Conservation (phyloP, 1,140 invertebrate genomes). For the Propsilocerus akamusi region DNA sequence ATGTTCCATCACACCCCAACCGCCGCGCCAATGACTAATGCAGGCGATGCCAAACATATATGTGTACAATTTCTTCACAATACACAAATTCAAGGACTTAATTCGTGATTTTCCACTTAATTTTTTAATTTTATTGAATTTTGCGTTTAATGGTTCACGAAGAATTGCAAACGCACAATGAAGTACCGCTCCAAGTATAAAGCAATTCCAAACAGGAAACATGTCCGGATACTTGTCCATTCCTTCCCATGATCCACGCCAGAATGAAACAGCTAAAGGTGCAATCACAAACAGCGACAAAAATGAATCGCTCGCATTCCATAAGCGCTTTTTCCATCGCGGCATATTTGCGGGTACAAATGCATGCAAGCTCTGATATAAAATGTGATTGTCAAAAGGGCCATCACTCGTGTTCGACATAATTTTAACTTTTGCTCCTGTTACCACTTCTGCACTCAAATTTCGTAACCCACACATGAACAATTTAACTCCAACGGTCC, state of each 20-base stretch:
- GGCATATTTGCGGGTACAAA: neutral
- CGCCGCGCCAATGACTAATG: constrained; percentile 40
- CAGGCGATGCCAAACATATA: constrained; percentile 33
- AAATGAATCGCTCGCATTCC: neutral
- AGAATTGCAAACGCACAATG: constrained; percentile 27
- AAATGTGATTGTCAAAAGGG: neutral
- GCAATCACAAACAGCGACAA: constrained; percentile 26
- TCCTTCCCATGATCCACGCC: constrained; percentile 42
- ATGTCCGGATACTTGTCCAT: constrained; percentile 33
- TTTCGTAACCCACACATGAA: no score
- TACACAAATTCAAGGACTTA: neutral
- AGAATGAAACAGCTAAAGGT: constrained; percentile 39
- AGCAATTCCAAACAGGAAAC: constrained; percentile 27
- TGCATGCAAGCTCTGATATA: neutral
- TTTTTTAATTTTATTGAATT: constrained; percentile 7
- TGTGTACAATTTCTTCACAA: constrained; percentile 27
- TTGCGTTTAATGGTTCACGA: constrained; percentile 15
- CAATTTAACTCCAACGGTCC: no score
- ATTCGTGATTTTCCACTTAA: neutral
- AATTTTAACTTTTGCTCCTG: no score
- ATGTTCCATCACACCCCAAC: constrained; percentile 24
- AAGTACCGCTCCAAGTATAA: constrained; percentile 25
- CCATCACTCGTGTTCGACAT: no score
- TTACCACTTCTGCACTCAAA: no score
- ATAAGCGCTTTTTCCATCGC: neutral